Evolutionary conservation across 2,797 vertebrate species (phyloP).

Genomic region (Serranus cabrilla): DNA sequence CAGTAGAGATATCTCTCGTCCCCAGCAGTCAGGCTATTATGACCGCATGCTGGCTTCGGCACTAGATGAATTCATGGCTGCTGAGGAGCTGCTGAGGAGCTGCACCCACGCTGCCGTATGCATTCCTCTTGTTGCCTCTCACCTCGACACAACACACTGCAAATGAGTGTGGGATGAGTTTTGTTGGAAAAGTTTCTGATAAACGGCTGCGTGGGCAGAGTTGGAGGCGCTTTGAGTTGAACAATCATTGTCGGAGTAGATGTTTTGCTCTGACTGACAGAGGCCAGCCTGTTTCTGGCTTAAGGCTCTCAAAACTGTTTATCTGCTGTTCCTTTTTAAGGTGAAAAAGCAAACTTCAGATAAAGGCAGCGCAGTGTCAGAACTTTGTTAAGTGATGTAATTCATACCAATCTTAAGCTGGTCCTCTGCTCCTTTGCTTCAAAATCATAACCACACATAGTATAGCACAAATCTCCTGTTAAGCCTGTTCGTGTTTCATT

Average conservation of each 20-base stretch:
- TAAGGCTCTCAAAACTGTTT: constrained; percentile 33
- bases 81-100: constrained; percentile 51
- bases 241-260: constrained; percentile 36
- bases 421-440: constrained; percentile 7
- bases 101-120: constrained; percentile 44
- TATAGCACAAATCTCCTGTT: background rate
- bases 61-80: constrained; percentile 35
- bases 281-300: constrained; percentile 43
- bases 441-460: background rate
- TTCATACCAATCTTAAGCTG: constrained; percentile 4
- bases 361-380: constrained; percentile 10
- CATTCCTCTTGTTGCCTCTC: constrained; percentile 42
- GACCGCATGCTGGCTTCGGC: constrained; percentile 31
- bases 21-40: constrained; percentile 48
- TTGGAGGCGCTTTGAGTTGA: constrained; percentile 48
- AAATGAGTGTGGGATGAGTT: constrained; percentile 64
- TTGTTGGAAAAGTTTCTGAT: constrained; percentile 61
- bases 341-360: constrained; percentile 22
- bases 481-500: background rate
- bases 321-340: constrained; percentile 18
- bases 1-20: constrained; percentile 23
- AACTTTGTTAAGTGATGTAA: constrained; percentile 20
- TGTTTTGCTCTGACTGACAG: constrained; percentile 39
- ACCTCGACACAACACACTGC: constrained; percentile 44
- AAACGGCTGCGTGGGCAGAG: constrained; percentile 61